These are phyloP conservation scores for Cichlasoma orientale DNA, from an alignment of 2,797 vertebrate species.

Conservation along the genomic window DNA sequence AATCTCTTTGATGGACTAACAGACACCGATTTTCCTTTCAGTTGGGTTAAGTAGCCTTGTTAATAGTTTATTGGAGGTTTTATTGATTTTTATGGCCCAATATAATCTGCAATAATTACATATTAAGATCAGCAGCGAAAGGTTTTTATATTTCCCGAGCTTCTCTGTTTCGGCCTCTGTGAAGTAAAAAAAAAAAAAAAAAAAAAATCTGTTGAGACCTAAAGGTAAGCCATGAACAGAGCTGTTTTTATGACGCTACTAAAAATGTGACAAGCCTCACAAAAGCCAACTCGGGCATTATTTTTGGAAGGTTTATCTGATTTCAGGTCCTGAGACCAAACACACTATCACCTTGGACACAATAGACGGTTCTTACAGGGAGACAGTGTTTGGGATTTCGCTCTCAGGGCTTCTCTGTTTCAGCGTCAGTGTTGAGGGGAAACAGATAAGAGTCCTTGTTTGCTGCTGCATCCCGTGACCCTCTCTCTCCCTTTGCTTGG, in stretches of 20 bases:
- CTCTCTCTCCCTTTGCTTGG: slow-evolving; percentile 40
- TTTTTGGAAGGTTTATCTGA: slow-evolving; percentile 61
- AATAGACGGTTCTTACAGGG: slow-evolving; percentile 50
- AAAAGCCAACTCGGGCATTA: slow-evolving; percentile 10
- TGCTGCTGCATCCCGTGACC: slow-evolving; percentile 58
- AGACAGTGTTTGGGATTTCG: slow-evolving; percentile 39
- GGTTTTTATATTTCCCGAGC: background rate
- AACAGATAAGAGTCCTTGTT: slow-evolving; percentile 55
- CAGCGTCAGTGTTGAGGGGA: slow-evolving; percentile 20
- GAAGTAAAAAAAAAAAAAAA: background rate
- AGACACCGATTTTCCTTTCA: background rate
- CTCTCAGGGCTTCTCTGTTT: slow-evolving; percentile 50
- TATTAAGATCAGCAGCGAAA: background rate
- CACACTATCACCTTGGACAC: slow-evolving; percentile 55
- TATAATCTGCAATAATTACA: background rate
- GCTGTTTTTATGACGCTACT: slow-evolving; percentile 23
- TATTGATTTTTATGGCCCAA: too few relatives aligned
- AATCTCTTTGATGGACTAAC: background rate
- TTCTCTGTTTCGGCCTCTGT: background rate
- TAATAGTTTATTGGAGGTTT: background rate
- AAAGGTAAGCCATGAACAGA: slow-evolving; percentile 32
- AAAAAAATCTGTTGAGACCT: background rate
- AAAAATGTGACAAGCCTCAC: slow-evolving; percentile 22
- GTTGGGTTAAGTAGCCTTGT: background rate
- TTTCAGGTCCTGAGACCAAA: slow-evolving; percentile 58